phyloP scores from a whole-genome alignment of 2,113 vertebrate genomes.

The Leptocoma aspasia region DNA sequence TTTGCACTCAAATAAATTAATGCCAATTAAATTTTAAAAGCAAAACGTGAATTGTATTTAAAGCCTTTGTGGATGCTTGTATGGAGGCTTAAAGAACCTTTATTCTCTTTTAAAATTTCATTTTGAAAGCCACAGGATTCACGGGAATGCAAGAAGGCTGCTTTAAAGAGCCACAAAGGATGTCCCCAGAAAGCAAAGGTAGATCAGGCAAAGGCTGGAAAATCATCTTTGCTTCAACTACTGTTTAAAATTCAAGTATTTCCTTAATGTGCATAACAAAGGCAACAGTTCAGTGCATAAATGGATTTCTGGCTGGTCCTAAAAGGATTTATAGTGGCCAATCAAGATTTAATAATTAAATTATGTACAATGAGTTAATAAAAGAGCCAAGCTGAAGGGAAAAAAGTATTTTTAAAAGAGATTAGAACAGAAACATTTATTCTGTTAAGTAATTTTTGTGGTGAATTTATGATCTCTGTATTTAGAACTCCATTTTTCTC shows the following conservation, averaged over 20 bases:
- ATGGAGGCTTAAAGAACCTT: neutral
- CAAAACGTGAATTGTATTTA: neutral
- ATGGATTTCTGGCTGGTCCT: neutral
- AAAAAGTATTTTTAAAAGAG: neutral
- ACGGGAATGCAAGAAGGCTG: neutral
- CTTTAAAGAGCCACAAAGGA: neutral
- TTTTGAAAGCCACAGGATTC: neutral
- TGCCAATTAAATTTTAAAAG: neutral
- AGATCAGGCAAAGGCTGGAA: neutral
- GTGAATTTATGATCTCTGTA: neutral
- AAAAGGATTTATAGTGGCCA: neutral
- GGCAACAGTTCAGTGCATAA: neutral
- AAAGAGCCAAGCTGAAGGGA: neutral
- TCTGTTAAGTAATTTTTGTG: neutral
- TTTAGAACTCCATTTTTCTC: neutral
- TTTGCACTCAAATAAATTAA: neutral
- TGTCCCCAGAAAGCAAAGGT: neutral
- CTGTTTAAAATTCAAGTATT: neutral
- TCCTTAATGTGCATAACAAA: neutral
- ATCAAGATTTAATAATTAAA: neutral
- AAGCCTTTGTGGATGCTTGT: neutral
- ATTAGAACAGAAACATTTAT: neutral
- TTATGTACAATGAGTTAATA: neutral
- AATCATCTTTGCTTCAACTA: neutral
- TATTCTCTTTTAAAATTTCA: neutral